Conservation (phyloP, 2,797 vertebrate species). For the Onychomys arenicola region DNA sequence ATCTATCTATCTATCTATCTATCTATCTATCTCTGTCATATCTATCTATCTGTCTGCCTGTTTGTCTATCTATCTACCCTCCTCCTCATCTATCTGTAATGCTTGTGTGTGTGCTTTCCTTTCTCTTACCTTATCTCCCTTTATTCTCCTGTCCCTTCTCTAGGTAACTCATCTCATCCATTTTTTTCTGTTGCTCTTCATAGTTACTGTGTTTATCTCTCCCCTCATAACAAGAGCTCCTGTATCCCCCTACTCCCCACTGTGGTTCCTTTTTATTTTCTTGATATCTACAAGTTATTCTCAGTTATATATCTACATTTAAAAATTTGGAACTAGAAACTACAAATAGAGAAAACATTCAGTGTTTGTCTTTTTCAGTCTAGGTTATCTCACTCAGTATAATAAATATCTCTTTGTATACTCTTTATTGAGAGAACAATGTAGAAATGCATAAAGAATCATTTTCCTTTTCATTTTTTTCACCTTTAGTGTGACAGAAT, state of each 20-base stretch:
- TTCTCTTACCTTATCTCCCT: background rate
- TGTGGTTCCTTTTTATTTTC: background rate
- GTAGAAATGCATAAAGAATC: background rate
- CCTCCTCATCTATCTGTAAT: background rate
- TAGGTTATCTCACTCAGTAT: background rate
- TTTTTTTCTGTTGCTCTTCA: no score
- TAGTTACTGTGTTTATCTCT: no score
- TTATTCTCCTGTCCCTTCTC: background rate
- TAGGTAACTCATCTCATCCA: background rate
- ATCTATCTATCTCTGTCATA: background rate
- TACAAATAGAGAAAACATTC: background rate
- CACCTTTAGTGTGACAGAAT: background rate
- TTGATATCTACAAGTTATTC: background rate
- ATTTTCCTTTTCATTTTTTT: background rate
- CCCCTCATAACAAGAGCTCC: background rate
- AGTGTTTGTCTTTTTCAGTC: background rate
- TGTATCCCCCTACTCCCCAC: background rate
- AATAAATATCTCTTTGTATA: background rate
- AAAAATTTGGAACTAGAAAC: no score
- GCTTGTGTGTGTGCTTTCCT: background rate
- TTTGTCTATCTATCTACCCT: background rate
- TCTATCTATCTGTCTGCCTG: background rate
- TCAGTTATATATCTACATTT: background rate
- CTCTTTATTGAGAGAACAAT: background rate
- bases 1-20: background rate